phyloP scores from a whole-genome alignment of 2,888 invertebrate species.

The Stegana nigrithorax region DNA sequence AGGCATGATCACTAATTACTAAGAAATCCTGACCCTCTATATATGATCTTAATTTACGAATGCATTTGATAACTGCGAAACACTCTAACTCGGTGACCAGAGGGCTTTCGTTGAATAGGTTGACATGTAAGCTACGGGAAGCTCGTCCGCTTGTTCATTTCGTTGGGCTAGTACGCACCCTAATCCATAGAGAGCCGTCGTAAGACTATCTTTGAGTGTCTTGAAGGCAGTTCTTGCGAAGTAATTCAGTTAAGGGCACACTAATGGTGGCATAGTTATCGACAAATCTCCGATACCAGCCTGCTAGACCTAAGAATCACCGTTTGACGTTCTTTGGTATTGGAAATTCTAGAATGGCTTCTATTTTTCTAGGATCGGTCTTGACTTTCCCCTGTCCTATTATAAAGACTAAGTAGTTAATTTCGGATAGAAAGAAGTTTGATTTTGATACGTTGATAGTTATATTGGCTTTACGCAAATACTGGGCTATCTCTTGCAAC shows the following conservation, averaged over 20 bases:
- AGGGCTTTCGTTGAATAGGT: conserved; percentile 4
- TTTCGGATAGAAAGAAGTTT: conserved; percentile 18
- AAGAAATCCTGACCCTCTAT: conserved; percentile 8
- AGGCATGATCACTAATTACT: conserved; percentile 6
- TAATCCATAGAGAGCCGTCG: not conserved
- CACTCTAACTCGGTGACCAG: conserved; percentile 26
- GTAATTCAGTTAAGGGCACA: conserved; percentile 1
- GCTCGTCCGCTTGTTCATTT: not conserved
- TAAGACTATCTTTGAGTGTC: not conserved
- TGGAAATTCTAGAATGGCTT: conserved; percentile 9
- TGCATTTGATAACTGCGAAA: conserved; percentile 18
- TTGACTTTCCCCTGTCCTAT: conserved; percentile 16
- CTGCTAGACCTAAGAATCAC: conserved; percentile 28
- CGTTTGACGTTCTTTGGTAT: conserved; percentile 11
- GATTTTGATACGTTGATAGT: conserved; percentile 20
- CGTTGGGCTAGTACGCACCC: conserved; percentile 1
- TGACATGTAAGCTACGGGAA: conserved; percentile 12
- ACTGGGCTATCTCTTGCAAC: conserved; percentile 4
- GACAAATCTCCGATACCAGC: conserved; percentile 30
- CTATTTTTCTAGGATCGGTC: conserved; percentile 18
- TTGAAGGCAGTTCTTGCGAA: conserved; percentile 8
- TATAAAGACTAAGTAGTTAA: conserved; percentile 14
- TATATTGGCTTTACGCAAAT: conserved; percentile 8
- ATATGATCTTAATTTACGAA: too few species aligned
- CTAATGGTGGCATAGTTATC: conserved; percentile 18